Base-by-base conservation (phyloP, 1,140 invertebrate genomes). In the Habropoda laboriosa region DNA sequence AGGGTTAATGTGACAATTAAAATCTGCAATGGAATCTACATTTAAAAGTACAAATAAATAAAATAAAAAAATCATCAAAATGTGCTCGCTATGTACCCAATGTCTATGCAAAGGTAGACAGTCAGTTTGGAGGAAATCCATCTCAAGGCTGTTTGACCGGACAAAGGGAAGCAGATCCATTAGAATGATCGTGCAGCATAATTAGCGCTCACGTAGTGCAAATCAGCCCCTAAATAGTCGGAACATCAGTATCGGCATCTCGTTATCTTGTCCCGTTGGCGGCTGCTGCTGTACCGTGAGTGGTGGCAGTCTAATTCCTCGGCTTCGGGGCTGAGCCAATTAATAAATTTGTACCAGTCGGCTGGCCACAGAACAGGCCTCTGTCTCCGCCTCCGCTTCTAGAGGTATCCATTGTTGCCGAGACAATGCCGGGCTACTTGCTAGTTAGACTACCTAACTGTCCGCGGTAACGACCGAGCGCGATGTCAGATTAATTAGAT, bases 291-390 rank as follows among this genome's bases (percentile, higher is more conserved):
- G n/a, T n/a, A n/a, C n/a, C 13, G 42, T 47, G 49, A 51, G 45
- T 27, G n/a, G 47, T 38, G 30, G 71, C 21, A 71, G 58, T 57
- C 76, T 86, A 87, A 85, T 88, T 84, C 78, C 60, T 47, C 79
- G 79, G 66, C 76, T 81, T 80, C 78, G 58, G 58, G 32, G 60
- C 64, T 63, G 72, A 74, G 81, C 68, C 83, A 86, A 89, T 89
- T 89, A 89, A 89, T 89, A 89, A 89, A 89, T 89, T 89, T 89
- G 85, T 82, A 80, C 80, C 79, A 83, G 80, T 68, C 57, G 82
- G 67, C 77, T 68, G 79, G 67, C 55, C 73, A 57, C 66, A 79
- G 71, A 80, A 86, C 88, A 87, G 64, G 78, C 67, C 57, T 85
- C 70, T 79, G 83, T 87, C 87, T 71, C 75, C 67, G 66, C 67